Evolutionary conservation across 2,888 invertebrate genomes (phyloP), one percentile per base, ranked within the genome.

Genomic region (Epiperipatus broadwayi): DNA sequence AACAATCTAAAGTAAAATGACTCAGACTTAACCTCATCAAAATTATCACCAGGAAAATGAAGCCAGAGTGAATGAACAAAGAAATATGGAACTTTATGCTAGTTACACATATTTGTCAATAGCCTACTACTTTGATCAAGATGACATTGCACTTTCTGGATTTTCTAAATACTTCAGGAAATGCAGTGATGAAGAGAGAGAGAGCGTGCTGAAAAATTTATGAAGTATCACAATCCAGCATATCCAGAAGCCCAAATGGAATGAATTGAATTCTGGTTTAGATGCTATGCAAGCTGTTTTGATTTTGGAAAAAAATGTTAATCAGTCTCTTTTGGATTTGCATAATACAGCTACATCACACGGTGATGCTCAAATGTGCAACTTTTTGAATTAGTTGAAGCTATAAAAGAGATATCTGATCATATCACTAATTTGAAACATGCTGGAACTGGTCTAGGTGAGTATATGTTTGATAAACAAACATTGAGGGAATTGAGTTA

Each of bases 81-180:
- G n/a, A n/a, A n/a, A n/a, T n/a, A n/a, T n/a, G n/a, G n/a, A n/a
- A n/a, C n/a, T n/a, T n/a, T n/a, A n/a, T n/a, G n/a, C n/a, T n/a
- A n/a, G n/a, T n/a, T n/a, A n/a, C n/a, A n/a, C n/a, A n/a, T n/a
- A n/a, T n/a, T n/a, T n/a, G n/a, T n/a, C n/a, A n/a, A n/a, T n/a
- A n/a, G 70, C 75, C 7, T 75, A 66, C 58, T 72, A 80, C 57
- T 84, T 81, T 56, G 73, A 80, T 51, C 69, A 81, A 41, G 75
- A 78, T 50, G 81, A 84, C 56, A 70, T 84, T 2, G 79, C 80
- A 8, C 58, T 75, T 4, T 66, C 64, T 7, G 75, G 76, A 1
- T 61, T 80, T 37, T 59, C 67, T 49, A 69, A 72, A 49, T 81
- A 71, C 59, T 80, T 78, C 58, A 70, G 73, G 52, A 67, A 75